Conservation (phyloP, 2,888 invertebrate species). For the Neria commutata region DNA sequence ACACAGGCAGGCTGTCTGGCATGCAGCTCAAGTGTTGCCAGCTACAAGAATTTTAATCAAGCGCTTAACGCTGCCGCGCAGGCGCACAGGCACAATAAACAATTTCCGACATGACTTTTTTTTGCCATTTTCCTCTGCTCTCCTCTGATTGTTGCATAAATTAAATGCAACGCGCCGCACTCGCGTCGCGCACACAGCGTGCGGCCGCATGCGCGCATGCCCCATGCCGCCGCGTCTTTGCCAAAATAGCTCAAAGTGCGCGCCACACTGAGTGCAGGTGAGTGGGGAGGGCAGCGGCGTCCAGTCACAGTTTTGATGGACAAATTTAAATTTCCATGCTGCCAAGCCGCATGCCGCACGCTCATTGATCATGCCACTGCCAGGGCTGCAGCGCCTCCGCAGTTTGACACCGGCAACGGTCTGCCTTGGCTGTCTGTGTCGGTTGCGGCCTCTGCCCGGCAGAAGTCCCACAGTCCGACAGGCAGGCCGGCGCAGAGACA, state of each 20-base stretch:
- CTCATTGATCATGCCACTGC: slow-evolving; percentile 45
- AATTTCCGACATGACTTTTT: not conserved
- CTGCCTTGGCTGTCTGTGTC: not conserved
- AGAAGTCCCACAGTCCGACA: not conserved
- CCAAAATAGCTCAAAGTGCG: not conserved
- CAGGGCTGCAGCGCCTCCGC: not conserved
- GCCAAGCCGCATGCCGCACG: too few relatives aligned
- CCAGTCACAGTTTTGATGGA: slow-evolving; percentile 29
- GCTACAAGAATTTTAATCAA: slow-evolving; percentile 60
- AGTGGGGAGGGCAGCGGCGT: too few relatives aligned
- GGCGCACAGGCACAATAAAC: not conserved
- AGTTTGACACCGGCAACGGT: not conserved
- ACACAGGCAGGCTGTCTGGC: slow-evolving; percentile 7
- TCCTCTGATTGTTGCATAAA: slow-evolving; percentile 3
- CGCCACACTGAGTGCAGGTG: too few relatives aligned
- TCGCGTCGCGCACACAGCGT: not conserved
- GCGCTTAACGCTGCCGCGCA: slow-evolving; percentile 53
- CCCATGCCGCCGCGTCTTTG: not conserved
- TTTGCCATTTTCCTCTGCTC: not conserved
- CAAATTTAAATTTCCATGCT: slow-evolving; percentile 54
- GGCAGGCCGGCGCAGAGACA: too few relatives aligned
- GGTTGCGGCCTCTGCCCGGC: too few relatives aligned
- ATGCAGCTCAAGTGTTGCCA: slow-evolving; percentile 53
- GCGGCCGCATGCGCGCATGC: not conserved
- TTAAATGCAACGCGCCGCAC: not conserved